phyloP scores from a whole-genome alignment of 1,140 invertebrate species.

The Hydropsyche tenuis region DNA sequence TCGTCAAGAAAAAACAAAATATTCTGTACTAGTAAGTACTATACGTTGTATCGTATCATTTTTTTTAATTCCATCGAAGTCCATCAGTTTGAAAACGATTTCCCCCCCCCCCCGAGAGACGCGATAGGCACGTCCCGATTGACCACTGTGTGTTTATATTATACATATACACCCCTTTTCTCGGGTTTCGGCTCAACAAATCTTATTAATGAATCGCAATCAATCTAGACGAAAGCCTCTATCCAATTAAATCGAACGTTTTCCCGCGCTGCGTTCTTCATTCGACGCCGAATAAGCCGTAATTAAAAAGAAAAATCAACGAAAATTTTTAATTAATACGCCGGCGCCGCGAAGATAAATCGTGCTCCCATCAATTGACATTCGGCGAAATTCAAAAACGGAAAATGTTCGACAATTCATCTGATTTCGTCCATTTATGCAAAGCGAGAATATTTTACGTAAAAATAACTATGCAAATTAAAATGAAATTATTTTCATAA shows the following conservation, averaged over 20 bases:
- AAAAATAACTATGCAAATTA: no score
- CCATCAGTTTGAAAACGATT: background rate
- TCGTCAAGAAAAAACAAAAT: background rate
- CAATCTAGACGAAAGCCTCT: constrained; percentile 10
- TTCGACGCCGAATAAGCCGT: constrained; percentile 1
- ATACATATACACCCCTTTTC: background rate
- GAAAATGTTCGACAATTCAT: no score
- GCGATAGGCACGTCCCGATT: background rate
- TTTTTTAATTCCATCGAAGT: background rate
- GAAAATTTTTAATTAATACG: constrained; percentile 8
- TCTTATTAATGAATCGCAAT: constrained; percentile 25
- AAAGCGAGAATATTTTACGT: no score
- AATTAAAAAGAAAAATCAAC: constrained; percentile 15
- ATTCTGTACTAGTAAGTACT: no score
- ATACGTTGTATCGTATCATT: background rate
- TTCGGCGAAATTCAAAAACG: background rate
- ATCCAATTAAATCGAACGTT: constrained; percentile 21
- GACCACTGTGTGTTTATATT: background rate
- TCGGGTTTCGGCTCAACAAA: background rate
- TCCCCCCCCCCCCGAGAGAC: background rate
- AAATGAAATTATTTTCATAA: no score
- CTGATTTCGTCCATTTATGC: no score
- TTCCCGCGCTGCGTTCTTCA: constrained; percentile 7
- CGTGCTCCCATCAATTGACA: background rate
- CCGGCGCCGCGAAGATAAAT: no score